A percentile compares a stretch with the other conserved stretches of the same genome.
phyloP scores from a whole-genome alignment of 2,797 vertebrate genomes.

The Pelobates cultripes region DNA sequence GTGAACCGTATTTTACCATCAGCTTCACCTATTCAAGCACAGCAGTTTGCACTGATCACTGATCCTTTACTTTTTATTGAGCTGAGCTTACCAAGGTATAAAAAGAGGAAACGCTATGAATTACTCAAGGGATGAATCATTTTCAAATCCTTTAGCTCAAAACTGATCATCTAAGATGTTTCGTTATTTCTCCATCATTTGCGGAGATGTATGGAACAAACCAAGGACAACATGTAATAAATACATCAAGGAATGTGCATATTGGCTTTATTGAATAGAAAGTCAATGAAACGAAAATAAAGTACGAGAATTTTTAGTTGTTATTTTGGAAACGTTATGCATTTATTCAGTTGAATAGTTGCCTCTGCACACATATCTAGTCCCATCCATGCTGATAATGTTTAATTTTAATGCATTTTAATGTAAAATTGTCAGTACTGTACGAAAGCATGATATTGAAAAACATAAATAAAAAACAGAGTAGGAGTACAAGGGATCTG shows the following conservation, averaged over 20 bases:
- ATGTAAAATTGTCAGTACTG: too few species aligned
- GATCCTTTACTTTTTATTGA: conserved; percentile 62
- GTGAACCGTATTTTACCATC: conserved; percentile 62
- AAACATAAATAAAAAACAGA: too few species aligned
- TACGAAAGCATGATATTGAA: too few species aligned
- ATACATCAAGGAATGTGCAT: conserved; percentile 2
- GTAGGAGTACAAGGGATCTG: too few species aligned
- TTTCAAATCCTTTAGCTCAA: conserved; percentile 30
- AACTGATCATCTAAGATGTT: conserved; percentile 43
- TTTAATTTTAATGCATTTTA: neutral
- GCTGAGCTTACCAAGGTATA: conserved; percentile 53
- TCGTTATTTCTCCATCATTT: conserved; percentile 47
- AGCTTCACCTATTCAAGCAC: conserved; percentile 34
- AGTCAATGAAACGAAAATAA: neutral
- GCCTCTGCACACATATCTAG: too few species aligned
- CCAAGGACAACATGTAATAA: conserved; percentile 32
- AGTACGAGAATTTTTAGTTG: neutral
- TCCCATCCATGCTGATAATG: neutral
- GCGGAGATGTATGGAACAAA: conserved; percentile 13
- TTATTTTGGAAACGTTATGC: too few species aligned
- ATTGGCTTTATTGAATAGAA: neutral
- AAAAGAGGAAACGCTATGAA: conserved; percentile 47
- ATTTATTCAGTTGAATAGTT: neutral
- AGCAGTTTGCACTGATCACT: conserved; percentile 58
- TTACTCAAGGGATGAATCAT: conserved; percentile 54